Base-by-base conservation (phyloP, 2,797 vertebrate species). In the Epinephelus coioides region DNA sequence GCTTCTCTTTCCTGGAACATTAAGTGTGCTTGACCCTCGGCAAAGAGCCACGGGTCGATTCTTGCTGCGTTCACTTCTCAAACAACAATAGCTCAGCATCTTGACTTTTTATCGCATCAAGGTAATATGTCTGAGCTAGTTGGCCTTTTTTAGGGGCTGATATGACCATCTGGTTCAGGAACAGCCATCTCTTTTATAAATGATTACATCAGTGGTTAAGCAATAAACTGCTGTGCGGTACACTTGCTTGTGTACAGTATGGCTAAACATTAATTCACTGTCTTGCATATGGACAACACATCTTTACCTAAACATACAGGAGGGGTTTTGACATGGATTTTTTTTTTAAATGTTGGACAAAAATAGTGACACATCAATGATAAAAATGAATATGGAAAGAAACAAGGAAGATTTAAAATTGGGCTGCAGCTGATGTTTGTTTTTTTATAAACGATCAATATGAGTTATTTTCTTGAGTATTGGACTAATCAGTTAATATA, bases 1-100 rank as follows among this genome's bases (percentile, higher is more conserved):
- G 70, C 73, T 79, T 84, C 62, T 51, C 65, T 73, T 68, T 73
- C 54, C 73, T 73, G 68, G 80, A 90, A 90, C 86, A 79, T 69
- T 6, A 68, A 72, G 60, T 75, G 64, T 8, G 19, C 46, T 82
- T 57, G 68, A 76, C 57, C 34, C 53, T 77, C 23, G 0, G 62
- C 66, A 55, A 72, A 68, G 9, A 68, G 57, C 62, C 56, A 72
- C 38, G 0, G 57, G 69, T 83, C 54, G 8, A 70, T 21, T 65
- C 49, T 14, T 27, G 11, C 55, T 60, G 65, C 25, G 11, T 55
- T 78, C 47, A 47, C 55, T 51, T 87, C 66, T 46, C 15, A 77
- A 76, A 84, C 27, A 57, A 56, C 23, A 63, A 44, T 38, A 51
- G 46, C 12, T 60, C 17, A 44, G 30, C 46, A 27, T 27, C 6